These are phyloP conservation scores for Drosophila rufa DNA, from an alignment of 1,140 invertebrate species.

Conservation along the genomic window DNA sequence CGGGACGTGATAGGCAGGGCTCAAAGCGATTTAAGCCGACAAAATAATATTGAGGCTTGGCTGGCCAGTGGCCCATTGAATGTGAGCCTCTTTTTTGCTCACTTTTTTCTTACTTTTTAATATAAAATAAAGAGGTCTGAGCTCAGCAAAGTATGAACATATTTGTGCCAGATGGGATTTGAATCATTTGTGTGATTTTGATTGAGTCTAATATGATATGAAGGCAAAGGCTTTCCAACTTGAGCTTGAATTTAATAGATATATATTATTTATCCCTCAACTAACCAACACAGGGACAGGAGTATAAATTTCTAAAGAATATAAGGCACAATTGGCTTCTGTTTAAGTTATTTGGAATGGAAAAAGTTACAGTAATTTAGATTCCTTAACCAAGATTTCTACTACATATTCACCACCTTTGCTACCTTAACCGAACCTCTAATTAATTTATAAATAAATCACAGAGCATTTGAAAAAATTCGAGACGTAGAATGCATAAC, in stretches of 20 bases:
- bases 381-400: background rate
- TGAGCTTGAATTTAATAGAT: background rate
- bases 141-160: background rate
- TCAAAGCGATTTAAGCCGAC: constrained; percentile 21
- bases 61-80: constrained; percentile 7
- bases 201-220: background rate
- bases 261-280: background rate
- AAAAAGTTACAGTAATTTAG: background rate
- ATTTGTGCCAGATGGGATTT: constrained; percentile 8
- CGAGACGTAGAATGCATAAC: constrained; percentile 25
- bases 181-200: background rate
- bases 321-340: no score
- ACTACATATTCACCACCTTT: background rate
- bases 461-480: background rate
- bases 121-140: background rate
- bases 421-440: background rate
- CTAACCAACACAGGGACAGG: background rate
- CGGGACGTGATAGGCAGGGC: constrained; percentile 40
- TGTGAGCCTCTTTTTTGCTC: background rate
- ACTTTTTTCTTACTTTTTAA: background rate
- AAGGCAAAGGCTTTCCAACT: background rate
- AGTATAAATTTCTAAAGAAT: background rate
- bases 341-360: background rate
- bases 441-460: constrained; percentile 15
- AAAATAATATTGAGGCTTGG: constrained; percentile 19